These are phyloP conservation scores for Machimus atricapillus DNA, from an alignment of 2,888 invertebrate genomes.

Conservation along the genomic window DNA sequence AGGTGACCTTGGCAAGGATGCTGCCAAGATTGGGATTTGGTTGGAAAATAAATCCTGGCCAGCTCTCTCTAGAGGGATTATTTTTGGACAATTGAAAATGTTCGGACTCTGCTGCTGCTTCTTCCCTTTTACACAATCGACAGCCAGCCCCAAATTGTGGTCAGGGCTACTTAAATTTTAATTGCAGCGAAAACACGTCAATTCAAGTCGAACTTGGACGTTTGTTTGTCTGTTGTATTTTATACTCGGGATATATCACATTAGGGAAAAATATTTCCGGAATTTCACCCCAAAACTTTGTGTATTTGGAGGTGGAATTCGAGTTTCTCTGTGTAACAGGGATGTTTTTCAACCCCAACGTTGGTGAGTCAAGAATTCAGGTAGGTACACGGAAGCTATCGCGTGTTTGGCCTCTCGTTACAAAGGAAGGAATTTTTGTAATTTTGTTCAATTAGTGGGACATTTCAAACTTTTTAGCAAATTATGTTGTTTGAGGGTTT, in stretches of 20 bases:
- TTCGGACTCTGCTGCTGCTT: neutral
- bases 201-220: neutral
- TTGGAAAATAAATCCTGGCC: neutral
- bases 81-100: neutral
- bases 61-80: neutral
- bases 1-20: slow-evolving; percentile 8
- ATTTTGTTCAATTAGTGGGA: neutral
- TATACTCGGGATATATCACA: neutral
- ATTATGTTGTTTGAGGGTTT: neutral
- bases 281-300: neutral
- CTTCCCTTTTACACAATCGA: neutral
- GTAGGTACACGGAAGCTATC: neutral
- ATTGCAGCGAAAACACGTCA: neutral
- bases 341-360: neutral
- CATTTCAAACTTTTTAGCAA: neutral
- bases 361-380: neutral
- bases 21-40: neutral
- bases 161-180: neutral
- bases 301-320: neutral
- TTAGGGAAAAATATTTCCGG: neutral
- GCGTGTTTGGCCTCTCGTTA: neutral
- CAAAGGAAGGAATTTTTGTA: neutral
- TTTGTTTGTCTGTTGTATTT: neutral
- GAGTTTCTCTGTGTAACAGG: neutral
- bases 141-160: neutral